Evolutionary conservation across 1,140 invertebrate genomes (phyloP), one percentile per base, ranked within the genome.

Genomic region (Drosophila suzukii): DNA sequence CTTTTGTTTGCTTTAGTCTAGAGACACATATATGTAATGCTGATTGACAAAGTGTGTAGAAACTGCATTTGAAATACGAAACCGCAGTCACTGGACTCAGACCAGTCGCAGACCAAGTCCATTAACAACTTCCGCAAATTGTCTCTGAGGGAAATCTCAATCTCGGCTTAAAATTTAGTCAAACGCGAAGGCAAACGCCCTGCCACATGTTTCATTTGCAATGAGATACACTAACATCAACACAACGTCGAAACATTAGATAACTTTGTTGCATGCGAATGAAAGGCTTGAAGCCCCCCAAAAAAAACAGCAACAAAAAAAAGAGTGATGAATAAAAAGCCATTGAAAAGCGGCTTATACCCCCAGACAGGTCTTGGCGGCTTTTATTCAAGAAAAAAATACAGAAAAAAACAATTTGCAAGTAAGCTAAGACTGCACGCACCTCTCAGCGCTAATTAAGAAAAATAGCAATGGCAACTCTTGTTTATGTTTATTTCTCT

Each of bases 51-150:
- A 55, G 58, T 55, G 57, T 62, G 17, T 27, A 38, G 7, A 39
- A 20, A 39, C 27, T 78, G 53, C 62, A 74, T 47, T 53, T 51
- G 62, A 61, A 61, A 76, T 65, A 44, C 38, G 32, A 49, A 62
- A 53, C 59, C 41, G 4, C 20, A 71, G 43, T 44, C 17, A 10
- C 43, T 44, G 43, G 54, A 51, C 44, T 7, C 44, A 39, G 51
- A 41, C 67, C 51, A 57, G 62, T 73, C 58, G 59, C 39, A 46
- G 77, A 66, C 27, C 74, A 47, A 61, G 66, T 63, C 68, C 63
- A 86, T 82, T 81, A 71, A 67, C 78, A 85, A 78, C 75, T 82
- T 88, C 82, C 82, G 83, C 68, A 85, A 85, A 88, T 76, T 76
- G 72, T 75, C 47, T 66, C 50, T 13, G 50, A 11, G 58, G 62